Evolutionary conservation across 2,888 invertebrate species (phyloP).

Genomic region (Ommatoiulus sabulosus): DNA sequence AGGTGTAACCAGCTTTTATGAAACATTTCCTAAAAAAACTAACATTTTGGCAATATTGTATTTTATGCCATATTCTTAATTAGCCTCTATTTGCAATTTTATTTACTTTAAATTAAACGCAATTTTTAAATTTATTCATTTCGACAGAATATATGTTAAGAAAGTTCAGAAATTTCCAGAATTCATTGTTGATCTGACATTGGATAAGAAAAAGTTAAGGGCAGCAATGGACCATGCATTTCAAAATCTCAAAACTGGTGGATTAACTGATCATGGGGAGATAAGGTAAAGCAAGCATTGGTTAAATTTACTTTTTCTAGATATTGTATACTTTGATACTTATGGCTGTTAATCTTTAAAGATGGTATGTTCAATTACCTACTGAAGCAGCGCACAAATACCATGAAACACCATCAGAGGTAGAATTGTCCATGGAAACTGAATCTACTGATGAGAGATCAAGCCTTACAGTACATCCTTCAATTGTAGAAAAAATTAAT

Average conservation of each 20-base stretch:
- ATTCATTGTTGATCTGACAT: conserved; percentile 64
- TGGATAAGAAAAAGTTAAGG: conserved; percentile 66
- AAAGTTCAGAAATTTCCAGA: conserved; percentile 67
- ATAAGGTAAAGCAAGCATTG: conserved; percentile 64
- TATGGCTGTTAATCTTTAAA: conserved; percentile 60
- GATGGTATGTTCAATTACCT: conserved; percentile 68
- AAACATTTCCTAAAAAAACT: too few species aligned
- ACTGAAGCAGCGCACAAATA: conserved; percentile 67
- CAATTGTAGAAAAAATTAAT: conserved; percentile 65
- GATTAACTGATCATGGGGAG: conserved; percentile 64
- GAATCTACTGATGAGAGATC: background rate
- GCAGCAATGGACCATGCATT: conserved; percentile 67
- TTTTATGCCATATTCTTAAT: too few species aligned
- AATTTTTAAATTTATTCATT: conserved; percentile 51
- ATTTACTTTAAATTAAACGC: background rate
- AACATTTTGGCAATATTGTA: too few species aligned
- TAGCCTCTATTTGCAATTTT: too few species aligned
- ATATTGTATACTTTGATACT: too few species aligned
- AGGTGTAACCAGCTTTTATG: too few species aligned
- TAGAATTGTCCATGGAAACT: background rate
- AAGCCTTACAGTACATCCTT: conserved; percentile 64
- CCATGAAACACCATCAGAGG: conserved; percentile 61
- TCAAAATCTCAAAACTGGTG: conserved; percentile 65
- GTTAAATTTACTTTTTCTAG: too few species aligned
- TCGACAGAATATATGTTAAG: conserved; percentile 67